Evolutionary conservation across 1,140 invertebrate species (phyloP).

Genomic region (Gonioctena quinquepunctata): DNA sequence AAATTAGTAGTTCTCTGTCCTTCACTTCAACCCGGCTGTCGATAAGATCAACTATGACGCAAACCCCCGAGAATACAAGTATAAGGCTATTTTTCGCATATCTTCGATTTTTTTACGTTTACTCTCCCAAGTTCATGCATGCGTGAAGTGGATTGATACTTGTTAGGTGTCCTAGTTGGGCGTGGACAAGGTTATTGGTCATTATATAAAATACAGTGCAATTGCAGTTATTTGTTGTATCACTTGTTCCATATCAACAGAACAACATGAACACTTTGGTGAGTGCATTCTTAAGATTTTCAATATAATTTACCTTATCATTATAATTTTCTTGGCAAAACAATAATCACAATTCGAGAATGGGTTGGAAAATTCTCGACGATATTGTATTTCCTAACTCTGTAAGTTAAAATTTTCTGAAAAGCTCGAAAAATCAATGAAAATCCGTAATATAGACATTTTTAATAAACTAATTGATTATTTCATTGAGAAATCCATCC

Average conservation of each 20-base stretch:
- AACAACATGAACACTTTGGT: slow-evolving; percentile 24
- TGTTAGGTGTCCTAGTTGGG: slow-evolving; percentile 19
- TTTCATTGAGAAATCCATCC: too few relatives aligned
- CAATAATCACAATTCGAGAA: too few relatives aligned
- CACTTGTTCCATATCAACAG: slow-evolving; percentile 20
- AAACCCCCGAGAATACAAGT: not conserved
- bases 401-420: too few relatives aligned
- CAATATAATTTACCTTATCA: not conserved
- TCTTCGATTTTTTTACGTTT: not conserved
- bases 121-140: slow-evolving; percentile 6
- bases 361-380: too few relatives aligned
- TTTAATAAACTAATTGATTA: too few relatives aligned
- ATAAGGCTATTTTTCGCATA: not conserved
- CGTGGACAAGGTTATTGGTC: slow-evolving; percentile 22
- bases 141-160: slow-evolving; percentile 7
- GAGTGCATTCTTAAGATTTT: not conserved
- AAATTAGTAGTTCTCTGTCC: too few relatives aligned
- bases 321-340: too few relatives aligned
- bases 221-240: slow-evolving; percentile 15
- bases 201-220: slow-evolving; percentile 21
- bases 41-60: too few relatives aligned
- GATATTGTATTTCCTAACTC: too few relatives aligned
- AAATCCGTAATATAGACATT: too few relatives aligned
- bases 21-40: too few relatives aligned
- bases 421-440: too few relatives aligned